Evolutionary conservation across 2,113 vertebrate species (phyloP).

Genomic region (Genyomyrus donnyi): DNA sequence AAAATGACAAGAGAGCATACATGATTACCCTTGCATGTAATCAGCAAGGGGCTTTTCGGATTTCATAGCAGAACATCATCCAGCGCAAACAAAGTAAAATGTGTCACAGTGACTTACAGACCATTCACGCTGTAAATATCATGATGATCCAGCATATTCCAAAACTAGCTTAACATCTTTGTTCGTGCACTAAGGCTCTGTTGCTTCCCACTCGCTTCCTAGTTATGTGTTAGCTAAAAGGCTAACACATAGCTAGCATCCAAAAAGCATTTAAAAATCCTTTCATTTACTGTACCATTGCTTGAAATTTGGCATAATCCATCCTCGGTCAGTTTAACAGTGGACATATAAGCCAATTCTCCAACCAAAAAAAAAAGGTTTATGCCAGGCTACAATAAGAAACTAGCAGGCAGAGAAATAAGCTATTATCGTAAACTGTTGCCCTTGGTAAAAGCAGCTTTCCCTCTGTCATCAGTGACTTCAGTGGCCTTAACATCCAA

Average conservation of each 20-base stretch:
- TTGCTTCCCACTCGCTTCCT: not conserved
- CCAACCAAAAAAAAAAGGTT: not conserved
- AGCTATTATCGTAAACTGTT: not conserved
- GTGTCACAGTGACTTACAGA: not conserved
- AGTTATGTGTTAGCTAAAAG: not conserved
- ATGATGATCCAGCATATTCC: not conserved
- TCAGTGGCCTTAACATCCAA: not conserved
- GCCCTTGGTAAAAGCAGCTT: not conserved
- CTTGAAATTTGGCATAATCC: not conserved
- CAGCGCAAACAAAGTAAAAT: not conserved
- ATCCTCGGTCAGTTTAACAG: not conserved
- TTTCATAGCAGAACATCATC: not conserved
- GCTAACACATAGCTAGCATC: not conserved
- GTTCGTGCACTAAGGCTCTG: not conserved
- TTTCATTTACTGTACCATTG: not conserved
- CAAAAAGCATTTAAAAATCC: not conserved
- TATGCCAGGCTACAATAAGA: not conserved
- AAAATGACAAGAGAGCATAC: not conserved
- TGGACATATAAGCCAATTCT: not conserved
- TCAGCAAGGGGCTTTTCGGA: not conserved
- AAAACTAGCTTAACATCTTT: not conserved
- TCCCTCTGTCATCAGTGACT: too few relatives aligned
- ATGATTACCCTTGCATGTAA: constrained; percentile 1
- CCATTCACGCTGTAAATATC: not conserved
- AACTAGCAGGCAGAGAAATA: not conserved